Evolutionary conservation across 2,797 vertebrate genomes (phyloP).

Genomic region (Apogon talboti): DNA sequence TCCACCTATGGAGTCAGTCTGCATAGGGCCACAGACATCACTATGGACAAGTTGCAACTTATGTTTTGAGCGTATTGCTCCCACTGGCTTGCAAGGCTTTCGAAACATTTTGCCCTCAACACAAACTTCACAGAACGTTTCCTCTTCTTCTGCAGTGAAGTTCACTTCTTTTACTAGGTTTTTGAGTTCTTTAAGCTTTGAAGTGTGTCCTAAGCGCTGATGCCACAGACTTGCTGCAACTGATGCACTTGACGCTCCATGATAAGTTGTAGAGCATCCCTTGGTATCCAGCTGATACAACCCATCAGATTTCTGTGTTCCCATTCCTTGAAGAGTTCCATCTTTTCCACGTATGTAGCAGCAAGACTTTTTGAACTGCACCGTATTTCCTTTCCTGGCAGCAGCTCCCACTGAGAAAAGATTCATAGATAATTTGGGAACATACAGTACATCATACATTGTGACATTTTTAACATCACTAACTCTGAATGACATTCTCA

Average conservation of each 20-base stretch:
- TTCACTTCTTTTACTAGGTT: conserved; percentile 43
- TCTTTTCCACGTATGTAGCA: conserved; percentile 50
- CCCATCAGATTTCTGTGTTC: conserved; percentile 50
- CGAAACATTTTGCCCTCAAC: conserved; percentile 30
- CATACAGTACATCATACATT: conserved; percentile 60
- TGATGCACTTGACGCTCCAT: conserved; percentile 48
- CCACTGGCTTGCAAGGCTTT: conserved; percentile 36
- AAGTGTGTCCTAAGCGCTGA: conserved; percentile 43
- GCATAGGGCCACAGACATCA: conserved; percentile 60
- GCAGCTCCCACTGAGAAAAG: conserved; percentile 61
- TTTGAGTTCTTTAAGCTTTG: conserved; percentile 27
- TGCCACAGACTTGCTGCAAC: conserved; percentile 49
- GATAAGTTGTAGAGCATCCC: conserved; percentile 11
- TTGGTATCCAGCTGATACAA: conserved; percentile 51
- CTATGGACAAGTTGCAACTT: conserved; percentile 52
- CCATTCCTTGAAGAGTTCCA: conserved; percentile 44
- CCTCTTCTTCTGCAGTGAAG: conserved; percentile 26
- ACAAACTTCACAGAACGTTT: conserved; percentile 42
- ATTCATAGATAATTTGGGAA: conserved; percentile 53
- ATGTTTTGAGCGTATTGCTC: conserved; percentile 26
- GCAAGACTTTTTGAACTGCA: conserved; percentile 41
- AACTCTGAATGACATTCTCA: conserved; percentile 39
- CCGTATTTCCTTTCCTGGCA: conserved; percentile 42
- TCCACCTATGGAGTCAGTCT: conserved; percentile 45
- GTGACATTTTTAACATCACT: conserved; percentile 41